Evolutionary conservation across 2,888 invertebrate species (phyloP).

Genomic region (Dorcus parallelipipedus): DNA sequence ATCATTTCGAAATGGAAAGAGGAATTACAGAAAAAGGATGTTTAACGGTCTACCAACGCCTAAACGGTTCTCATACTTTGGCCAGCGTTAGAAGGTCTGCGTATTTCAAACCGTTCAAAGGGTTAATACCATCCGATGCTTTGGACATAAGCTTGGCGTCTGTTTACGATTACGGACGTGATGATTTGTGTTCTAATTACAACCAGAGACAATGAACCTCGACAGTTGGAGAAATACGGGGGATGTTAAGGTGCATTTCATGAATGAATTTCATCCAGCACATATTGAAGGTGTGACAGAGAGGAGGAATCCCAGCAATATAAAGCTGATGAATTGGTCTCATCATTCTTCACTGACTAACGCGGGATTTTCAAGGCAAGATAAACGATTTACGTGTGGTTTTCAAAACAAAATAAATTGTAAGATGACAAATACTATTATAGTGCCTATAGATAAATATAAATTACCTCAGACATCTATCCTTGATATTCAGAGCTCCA

Average conservation of each 20-base stretch:
- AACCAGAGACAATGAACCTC: conserved; percentile 64
- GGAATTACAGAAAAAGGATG: conserved; percentile 39
- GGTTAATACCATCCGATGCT: conserved; percentile 60
- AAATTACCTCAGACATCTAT: conserved; percentile 9
- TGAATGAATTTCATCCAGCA: conserved; percentile 56
- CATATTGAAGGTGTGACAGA: conserved; percentile 62
- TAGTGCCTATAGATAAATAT: not conserved
- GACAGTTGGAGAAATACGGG: conserved; percentile 65
- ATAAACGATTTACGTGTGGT: conserved; percentile 52
- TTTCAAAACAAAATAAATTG: too few species aligned
- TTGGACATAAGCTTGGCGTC: conserved; percentile 66
- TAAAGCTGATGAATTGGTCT: conserved; percentile 77
- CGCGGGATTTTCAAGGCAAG: conserved; percentile 76
- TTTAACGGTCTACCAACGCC: conserved; percentile 48
- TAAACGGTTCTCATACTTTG: conserved; percentile 55
- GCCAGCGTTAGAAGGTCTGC: conserved; percentile 52
- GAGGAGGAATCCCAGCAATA: conserved; percentile 65
- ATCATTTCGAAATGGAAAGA: conserved; percentile 8
- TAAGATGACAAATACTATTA: not conserved
- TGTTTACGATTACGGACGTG: conserved; percentile 65
- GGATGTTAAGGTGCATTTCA: conserved; percentile 42
- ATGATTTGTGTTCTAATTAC: conserved; percentile 63
- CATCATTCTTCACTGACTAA: conserved; percentile 78
- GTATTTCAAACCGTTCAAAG: conserved; percentile 43
- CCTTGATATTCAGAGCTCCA: conserved; percentile 3